Evolutionary conservation across 1,140 invertebrate species (phyloP).

Genomic region (Nylanderia fulva): DNA sequence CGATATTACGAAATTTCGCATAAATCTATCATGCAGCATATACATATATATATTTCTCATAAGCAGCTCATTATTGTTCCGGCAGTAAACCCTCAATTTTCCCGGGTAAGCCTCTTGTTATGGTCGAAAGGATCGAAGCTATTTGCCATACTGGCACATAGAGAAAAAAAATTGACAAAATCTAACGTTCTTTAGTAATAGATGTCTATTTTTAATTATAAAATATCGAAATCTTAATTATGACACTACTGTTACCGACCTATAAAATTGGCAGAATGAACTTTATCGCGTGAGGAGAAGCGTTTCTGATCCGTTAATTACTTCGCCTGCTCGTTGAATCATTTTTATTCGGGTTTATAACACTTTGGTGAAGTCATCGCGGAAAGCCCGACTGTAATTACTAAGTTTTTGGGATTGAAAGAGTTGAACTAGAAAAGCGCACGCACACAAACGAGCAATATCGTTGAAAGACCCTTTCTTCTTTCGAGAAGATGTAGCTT

Average conservation of each 20-base stretch:
- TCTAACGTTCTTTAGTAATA: slow-evolving; percentile 9
- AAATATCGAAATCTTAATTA: slow-evolving; percentile 38
- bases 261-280: background rate
- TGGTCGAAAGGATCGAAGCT: slow-evolving; percentile 56
- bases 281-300: slow-evolving; percentile 26
- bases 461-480: slow-evolving; percentile 50
- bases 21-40: slow-evolving; percentile 25
- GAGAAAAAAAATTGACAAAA: background rate
- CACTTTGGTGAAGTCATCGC: slow-evolving; percentile 14
- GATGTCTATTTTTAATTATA: background rate
- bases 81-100: slow-evolving; percentile 38
- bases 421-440: slow-evolving; percentile 6
- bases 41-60: background rate
- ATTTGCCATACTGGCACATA: slow-evolving; percentile 9
- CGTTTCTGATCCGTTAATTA: slow-evolving; percentile 45
- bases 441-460: slow-evolving; percentile 18
- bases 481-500: slow-evolving; percentile 34
- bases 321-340: background rate
- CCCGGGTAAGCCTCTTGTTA: slow-evolving; percentile 67
- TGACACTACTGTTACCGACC: background rate
- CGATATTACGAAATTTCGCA: slow-evolving; percentile 28
- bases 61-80: background rate
- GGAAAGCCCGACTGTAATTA: slow-evolving; percentile 29
- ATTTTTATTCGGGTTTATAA: slow-evolving; percentile 50
- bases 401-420: slow-evolving; percentile 51